phyloP scores from a whole-genome alignment of 2,797 vertebrate genomes.

The Spinibarbus caldwelli region DNA sequence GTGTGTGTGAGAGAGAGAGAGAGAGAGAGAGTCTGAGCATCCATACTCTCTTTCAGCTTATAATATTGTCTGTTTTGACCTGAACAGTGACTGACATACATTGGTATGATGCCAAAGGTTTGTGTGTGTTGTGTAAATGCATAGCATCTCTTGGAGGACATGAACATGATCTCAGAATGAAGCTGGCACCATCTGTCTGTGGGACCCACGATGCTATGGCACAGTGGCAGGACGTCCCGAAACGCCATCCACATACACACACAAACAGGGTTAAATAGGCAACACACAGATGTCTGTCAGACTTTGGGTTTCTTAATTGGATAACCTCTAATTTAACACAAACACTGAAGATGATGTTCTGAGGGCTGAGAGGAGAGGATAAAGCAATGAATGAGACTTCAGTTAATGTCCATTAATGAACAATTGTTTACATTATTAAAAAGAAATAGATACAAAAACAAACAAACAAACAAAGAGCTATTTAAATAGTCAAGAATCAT shows the following conservation, averaged over 20 bases:
- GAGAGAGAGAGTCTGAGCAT: not conserved
- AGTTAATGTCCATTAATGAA: too few relatives aligned
- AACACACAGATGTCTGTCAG: slow-evolving; percentile 78
- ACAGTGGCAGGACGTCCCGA: slow-evolving; percentile 64
- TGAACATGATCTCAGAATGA: slow-evolving; percentile 70
- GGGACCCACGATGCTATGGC: slow-evolving; percentile 71
- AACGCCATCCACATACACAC: slow-evolving; percentile 69
- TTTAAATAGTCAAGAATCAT: not conserved
- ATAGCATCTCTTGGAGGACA: slow-evolving; percentile 76
- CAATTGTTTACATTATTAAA: not conserved
- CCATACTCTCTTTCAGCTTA: not conserved
- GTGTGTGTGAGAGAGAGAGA: too few relatives aligned
- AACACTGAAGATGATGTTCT: slow-evolving; percentile 24
- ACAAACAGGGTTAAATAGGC: slow-evolving; percentile 52
- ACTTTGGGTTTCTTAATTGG: slow-evolving; percentile 77
- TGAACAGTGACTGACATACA: slow-evolving; percentile 54
- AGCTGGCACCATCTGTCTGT: slow-evolving; percentile 82
- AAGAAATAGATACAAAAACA: not conserved
- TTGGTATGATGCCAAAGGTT: slow-evolving; percentile 59
- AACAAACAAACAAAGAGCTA: too few relatives aligned
- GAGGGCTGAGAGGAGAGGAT: not conserved
- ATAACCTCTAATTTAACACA: slow-evolving; percentile 58
- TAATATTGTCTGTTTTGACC: slow-evolving; percentile 9
- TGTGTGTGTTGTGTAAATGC: slow-evolving; percentile 45
- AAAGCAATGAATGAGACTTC: not conserved